Conservation (phyloP, 2,113 vertebrate genomes). For the Rallus limicola region DNA sequence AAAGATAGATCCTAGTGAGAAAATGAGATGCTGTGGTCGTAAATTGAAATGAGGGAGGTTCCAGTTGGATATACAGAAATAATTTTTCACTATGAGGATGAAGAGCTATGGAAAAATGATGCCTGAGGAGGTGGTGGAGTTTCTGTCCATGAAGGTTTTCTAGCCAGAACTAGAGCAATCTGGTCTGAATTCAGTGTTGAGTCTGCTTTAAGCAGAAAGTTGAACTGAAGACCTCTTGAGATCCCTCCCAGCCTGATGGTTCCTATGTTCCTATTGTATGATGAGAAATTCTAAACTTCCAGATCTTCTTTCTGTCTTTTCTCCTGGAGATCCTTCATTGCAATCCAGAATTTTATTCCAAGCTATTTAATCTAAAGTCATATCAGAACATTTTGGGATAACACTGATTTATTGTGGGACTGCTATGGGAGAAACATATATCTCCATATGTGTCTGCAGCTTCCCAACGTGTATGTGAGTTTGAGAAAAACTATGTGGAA, state of each 20-base stretch:
- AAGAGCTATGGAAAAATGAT: neutral
- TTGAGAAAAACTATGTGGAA: neutral
- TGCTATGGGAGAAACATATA: neutral
- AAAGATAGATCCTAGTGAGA: neutral
- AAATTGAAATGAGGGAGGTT: neutral
- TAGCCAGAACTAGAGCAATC: neutral
- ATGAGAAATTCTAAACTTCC: neutral
- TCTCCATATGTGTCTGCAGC: neutral
- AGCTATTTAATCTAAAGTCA: neutral
- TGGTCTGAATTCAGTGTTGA: neutral
- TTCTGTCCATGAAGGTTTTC: neutral
- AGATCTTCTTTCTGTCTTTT: neutral
- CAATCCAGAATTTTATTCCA: neutral
- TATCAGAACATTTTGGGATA: neutral
- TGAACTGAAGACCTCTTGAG: neutral
- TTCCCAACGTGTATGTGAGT: neutral
- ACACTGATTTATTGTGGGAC: neutral
- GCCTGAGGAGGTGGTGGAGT: rapidly evolving
- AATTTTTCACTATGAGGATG: neutral
- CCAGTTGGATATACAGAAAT: neutral
- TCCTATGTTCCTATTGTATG: neutral
- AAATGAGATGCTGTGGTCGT: neutral
- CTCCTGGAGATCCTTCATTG: neutral
- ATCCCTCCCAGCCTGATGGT: neutral
- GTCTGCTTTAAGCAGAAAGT: neutral